Conservation (phyloP, 2,888 invertebrate genomes). For the Flexamia atlantica region DNA sequence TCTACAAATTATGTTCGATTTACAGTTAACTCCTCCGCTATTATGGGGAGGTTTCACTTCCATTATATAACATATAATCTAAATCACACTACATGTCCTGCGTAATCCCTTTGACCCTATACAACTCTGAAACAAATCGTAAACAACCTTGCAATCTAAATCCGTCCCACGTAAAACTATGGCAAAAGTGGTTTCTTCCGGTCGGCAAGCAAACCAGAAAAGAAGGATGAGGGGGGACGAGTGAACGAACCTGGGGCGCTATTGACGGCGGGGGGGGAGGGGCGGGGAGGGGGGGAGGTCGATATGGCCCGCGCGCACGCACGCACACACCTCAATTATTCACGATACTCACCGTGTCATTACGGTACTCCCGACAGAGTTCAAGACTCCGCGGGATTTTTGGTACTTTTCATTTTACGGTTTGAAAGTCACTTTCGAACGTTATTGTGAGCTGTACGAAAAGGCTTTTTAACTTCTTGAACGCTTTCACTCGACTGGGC, state of each 20-base stretch:
- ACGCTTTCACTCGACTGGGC: background rate
- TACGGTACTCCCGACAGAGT: background rate
- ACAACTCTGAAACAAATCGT: background rate
- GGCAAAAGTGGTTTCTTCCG: slow-evolving; percentile 33
- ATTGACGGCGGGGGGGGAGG: slow-evolving; percentile 10
- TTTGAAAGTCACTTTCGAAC: slow-evolving; percentile 2
- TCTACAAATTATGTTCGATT: too few species aligned
- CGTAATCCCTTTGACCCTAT: too few species aligned
- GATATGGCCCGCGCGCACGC: slow-evolving; percentile 33
- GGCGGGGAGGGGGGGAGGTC: background rate
- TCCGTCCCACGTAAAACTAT: slow-evolving; percentile 12
- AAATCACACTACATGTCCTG: too few species aligned
- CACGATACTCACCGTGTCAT: slow-evolving; percentile 28
- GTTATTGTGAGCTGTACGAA: slow-evolving; percentile 3
- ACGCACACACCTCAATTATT: slow-evolving; percentile 57
- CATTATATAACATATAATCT: too few species aligned
- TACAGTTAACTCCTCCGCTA: too few species aligned
- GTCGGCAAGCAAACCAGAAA: background rate
- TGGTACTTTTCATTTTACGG: background rate
- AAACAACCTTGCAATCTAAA: background rate
- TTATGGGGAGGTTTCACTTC: too few species aligned
- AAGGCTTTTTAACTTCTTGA: background rate
- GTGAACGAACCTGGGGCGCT: slow-evolving; percentile 10
- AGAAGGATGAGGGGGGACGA: background rate
- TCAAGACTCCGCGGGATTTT: background rate